Evolutionary conservation across 2,113 vertebrate genomes (phyloP).

Genomic region (Rynchops niger): DNA sequence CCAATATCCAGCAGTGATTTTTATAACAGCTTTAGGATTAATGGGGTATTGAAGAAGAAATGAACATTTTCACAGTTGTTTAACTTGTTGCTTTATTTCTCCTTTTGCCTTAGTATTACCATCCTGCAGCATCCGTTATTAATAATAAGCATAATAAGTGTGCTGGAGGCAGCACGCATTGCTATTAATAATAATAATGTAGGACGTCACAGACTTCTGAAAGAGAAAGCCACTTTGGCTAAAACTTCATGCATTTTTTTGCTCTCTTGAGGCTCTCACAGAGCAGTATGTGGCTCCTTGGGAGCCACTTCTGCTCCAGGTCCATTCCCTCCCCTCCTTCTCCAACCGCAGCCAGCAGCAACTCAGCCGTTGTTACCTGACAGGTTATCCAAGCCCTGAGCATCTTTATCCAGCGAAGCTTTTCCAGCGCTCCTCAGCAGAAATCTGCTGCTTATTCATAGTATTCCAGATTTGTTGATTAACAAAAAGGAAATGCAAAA

Average conservation of each 20-base stretch:
- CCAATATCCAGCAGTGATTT: not conserved
- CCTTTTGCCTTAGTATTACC: not conserved
- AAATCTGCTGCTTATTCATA: not conserved
- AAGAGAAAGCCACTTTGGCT: not conserved
- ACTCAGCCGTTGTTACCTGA: not conserved
- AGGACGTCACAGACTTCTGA: not conserved
- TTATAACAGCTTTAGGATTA: not conserved
- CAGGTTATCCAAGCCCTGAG: not conserved
- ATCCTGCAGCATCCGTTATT: not conserved
- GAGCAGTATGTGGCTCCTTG: not conserved
- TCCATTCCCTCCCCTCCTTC: not conserved
- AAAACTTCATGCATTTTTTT: not conserved
- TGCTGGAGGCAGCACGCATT: not conserved
- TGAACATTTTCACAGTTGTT: not conserved
- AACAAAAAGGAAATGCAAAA: not conserved
- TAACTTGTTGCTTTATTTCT: constrained; percentile 14
- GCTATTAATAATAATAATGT: not conserved
- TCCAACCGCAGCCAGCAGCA: not conserved
- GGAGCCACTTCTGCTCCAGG: not conserved
- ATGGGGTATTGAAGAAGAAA: not conserved
- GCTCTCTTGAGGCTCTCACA: not conserved
- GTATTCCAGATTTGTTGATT: not conserved
- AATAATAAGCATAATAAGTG: not conserved
- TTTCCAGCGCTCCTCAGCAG: not conserved
- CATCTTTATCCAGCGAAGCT: not conserved